Evolutionary conservation across 2,113 vertebrate genomes (phyloP).

Genomic region (Leucoraja erinaceus): DNA sequence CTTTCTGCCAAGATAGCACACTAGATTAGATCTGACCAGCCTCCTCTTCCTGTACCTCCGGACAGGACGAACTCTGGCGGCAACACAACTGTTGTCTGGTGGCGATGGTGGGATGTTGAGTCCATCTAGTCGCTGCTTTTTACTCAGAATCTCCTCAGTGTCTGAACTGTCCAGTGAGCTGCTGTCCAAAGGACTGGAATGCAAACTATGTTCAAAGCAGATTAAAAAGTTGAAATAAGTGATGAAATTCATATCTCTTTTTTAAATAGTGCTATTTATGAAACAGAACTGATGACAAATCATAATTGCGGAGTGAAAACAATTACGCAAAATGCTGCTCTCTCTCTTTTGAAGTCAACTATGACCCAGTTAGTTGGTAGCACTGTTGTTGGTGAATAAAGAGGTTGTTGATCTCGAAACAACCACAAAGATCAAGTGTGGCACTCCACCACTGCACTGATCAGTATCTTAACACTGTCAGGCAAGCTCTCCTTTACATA

Average conservation of each 20-base stretch:
- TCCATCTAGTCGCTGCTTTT: conserved; percentile 37
- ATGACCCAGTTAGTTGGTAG: too few species aligned
- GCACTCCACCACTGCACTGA: too few species aligned
- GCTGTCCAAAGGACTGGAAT: conserved; percentile 29
- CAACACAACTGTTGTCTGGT: conserved; percentile 41
- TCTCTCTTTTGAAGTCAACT: neutral
- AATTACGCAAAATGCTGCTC: neutral
- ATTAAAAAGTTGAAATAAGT: neutral
- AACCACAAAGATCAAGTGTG: too few species aligned
- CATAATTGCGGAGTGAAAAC: neutral
- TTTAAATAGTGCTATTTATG: neutral
- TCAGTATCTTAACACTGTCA: too few species aligned
- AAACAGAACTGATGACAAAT: neutral
- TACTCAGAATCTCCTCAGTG: conserved; percentile 41
- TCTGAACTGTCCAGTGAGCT: conserved; percentile 24
- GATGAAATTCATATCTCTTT: neutral
- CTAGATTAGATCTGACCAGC: conserved; percentile 42
- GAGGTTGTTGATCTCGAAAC: too few species aligned
- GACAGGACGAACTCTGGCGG: conserved; percentile 47
- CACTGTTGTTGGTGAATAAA: too few species aligned
- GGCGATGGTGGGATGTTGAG: conserved; percentile 10
- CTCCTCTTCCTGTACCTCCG: conserved; percentile 43
- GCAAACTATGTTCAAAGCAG: conserved; percentile 38
- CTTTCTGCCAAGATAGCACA: conserved; percentile 46
- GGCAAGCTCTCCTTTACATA: too few species aligned